phyloP scores from a whole-genome alignment of 2,113 vertebrate genomes.

The Meleagris gallopavo region DNA sequence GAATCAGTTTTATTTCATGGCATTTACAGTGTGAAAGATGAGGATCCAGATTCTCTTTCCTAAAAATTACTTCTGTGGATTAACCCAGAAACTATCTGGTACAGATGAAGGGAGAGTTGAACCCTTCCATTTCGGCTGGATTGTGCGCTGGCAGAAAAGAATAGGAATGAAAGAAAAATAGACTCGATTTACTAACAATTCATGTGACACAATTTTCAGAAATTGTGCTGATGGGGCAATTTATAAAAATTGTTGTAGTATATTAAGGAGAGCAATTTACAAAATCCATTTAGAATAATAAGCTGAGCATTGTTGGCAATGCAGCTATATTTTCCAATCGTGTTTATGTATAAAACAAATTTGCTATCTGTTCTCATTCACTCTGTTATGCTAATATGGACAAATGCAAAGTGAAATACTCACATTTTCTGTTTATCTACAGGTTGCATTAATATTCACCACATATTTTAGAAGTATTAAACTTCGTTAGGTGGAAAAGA shows the following conservation, averaged over 20 bases:
- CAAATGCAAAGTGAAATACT: constrained; percentile 28
- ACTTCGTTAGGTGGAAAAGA: constrained; percentile 1
- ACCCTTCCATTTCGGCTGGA: neutral
- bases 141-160: constrained; percentile 19
- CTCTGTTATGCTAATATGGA: constrained; percentile 26
- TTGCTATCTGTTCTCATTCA: constrained; percentile 50
- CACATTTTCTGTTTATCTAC: constrained; percentile 16
- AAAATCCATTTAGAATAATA: constrained; percentile 69
- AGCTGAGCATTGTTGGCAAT: constrained; percentile 41
- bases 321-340: constrained; percentile 42
- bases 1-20: neutral
- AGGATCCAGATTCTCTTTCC: neutral
- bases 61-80: neutral
- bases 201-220: constrained; percentile 56
- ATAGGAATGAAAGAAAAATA: constrained; percentile 41
- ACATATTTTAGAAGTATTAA: neutral
- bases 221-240: constrained; percentile 69
- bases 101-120: constrained; percentile 14
- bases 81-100: neutral
- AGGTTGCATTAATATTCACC: neutral
- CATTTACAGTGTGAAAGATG: constrained; percentile 11
- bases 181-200: constrained; percentile 56
- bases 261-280: constrained; percentile 57
- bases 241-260: constrained; percentile 65
- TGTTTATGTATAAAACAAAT: constrained; percentile 57